These are phyloP conservation scores for Trichomycterus rosablanca DNA, from an alignment of 2,113 vertebrate species.

Conservation along the genomic window DNA sequence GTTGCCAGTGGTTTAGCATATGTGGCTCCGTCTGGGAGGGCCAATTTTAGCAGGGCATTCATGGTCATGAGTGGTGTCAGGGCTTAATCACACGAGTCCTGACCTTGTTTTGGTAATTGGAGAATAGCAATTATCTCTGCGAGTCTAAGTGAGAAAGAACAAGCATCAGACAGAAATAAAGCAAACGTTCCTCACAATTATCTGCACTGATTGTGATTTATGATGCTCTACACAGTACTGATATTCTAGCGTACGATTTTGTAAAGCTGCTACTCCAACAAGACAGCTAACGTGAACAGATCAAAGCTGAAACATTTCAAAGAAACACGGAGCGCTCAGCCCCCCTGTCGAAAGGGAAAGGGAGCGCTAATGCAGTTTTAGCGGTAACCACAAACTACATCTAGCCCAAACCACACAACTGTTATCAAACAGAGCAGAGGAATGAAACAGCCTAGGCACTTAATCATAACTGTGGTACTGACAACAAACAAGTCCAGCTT, in stretches of 20 bases:
- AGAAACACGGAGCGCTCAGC: background rate
- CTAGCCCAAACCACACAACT: background rate
- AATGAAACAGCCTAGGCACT: background rate
- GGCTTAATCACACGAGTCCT: background rate
- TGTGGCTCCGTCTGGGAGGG: constrained; percentile 8
- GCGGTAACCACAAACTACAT: constrained; percentile 15
- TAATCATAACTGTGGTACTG: background rate
- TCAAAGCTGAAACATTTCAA: constrained; percentile 13
- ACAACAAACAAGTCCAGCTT: background rate
- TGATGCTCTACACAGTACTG: no score
- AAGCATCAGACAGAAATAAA: background rate
- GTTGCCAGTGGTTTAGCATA: background rate
- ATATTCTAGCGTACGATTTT: background rate
- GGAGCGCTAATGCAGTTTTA: background rate
- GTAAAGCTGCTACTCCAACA: background rate
- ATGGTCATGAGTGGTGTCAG: background rate
- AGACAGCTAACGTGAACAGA: background rate
- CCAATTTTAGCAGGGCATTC: constrained; percentile 12
- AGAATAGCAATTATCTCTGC: constrained; percentile 1
- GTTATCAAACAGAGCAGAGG: background rate
- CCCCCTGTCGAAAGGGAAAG: background rate
- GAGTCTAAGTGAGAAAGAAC: background rate
- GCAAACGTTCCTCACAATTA: no score
- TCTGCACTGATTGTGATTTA: no score
- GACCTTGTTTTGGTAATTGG: constrained; percentile 10